These are phyloP conservation scores for Galleria mellonella DNA, from an alignment of 1,140 invertebrate species.

Conservation along the genomic window DNA sequence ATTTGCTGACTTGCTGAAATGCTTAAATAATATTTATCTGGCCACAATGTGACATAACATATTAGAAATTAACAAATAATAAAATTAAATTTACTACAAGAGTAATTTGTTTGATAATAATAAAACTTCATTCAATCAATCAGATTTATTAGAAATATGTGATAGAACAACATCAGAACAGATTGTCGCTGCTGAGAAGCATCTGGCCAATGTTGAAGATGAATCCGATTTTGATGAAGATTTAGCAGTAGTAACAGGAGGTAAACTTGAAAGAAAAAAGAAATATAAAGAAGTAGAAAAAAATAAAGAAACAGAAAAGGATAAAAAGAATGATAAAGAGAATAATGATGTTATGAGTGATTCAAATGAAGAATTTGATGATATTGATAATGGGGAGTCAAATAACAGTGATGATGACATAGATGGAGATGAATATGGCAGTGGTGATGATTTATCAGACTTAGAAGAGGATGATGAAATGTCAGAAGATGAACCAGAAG, in stretches of 20 bases:
- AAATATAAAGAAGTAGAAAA: slow-evolving; percentile 28
- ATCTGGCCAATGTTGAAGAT: slow-evolving; percentile 75
- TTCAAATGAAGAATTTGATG: slow-evolving; percentile 15
- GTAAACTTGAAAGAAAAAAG: slow-evolving; percentile 41
- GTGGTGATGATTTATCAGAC: slow-evolving; percentile 26
- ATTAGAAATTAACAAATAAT: too few relatives aligned
- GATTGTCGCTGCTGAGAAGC: slow-evolving; percentile 77
- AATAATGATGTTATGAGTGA: slow-evolving; percentile 31
- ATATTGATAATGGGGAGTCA: slow-evolving; percentile 3
- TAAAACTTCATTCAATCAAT: slow-evolving; percentile 1
- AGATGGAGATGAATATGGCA: slow-evolving; percentile 21
- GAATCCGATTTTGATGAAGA: slow-evolving; percentile 82
- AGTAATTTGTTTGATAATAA: too few relatives aligned
- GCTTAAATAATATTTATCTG: too few relatives aligned
- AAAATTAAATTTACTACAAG: too few relatives aligned
- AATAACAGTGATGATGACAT: slow-evolving; percentile 18
- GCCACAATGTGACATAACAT: too few relatives aligned
- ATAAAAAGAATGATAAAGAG: slow-evolving; percentile 6
- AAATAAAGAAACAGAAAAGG: slow-evolving; percentile 3
- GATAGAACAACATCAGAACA: slow-evolving; percentile 81
- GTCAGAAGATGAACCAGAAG: slow-evolving; percentile 7
- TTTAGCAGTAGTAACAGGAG: slow-evolving; percentile 70
- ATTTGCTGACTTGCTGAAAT: too few relatives aligned
- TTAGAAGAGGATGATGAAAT: slow-evolving; percentile 15
- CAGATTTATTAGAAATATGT: slow-evolving; percentile 88